A percentile compares a stretch with the other conserved stretches of the same genome.
These are phyloP conservation scores for Xenopus tropicalis DNA, from an alignment of 2,113 vertebrate genomes.

Conservation along the genomic window DNA sequence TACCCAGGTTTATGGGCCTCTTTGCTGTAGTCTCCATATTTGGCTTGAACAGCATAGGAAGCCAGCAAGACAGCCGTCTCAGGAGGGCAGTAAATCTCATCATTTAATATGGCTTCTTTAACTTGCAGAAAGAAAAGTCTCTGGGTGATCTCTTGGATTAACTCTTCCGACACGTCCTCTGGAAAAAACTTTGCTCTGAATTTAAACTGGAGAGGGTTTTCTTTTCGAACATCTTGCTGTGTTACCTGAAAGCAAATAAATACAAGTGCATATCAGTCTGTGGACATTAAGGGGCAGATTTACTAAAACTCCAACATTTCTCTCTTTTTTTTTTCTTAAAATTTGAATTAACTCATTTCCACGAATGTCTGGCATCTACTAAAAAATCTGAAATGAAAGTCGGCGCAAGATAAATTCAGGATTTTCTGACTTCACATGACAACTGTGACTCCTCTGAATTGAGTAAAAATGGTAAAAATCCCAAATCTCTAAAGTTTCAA, in stretches of 20 bases:
- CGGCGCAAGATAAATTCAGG: no score
- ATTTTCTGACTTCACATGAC: no score
- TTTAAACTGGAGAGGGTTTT: constrained; percentile 94
- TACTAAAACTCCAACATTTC: no score
- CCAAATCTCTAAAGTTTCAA: no score
- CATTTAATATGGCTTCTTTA: constrained; percentile 94
- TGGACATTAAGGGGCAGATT: no score
- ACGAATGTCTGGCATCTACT: no score
- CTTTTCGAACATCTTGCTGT: constrained; percentile 95
- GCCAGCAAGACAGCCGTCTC: constrained; percentile 94
- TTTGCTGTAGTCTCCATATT: constrained; percentile 89
- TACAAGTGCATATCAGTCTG: no score
- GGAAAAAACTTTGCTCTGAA: constrained; percentile 97
- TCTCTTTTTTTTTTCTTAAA: no score
- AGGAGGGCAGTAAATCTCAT: constrained; percentile 97
- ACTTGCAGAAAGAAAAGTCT: constrained; percentile 98
- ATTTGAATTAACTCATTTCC: no score
- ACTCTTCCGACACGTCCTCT: constrained; percentile 94
- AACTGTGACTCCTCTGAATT: no score
- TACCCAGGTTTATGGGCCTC: constrained; percentile 90
- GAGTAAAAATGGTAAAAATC: no score
- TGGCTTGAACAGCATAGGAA: constrained; percentile 93
- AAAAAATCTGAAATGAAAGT: no score
- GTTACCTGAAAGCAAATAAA: constrained; percentile 74
- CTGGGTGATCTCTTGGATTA: constrained; percentile 97